These are phyloP conservation scores for Pseudomyrmex cubaensis DNA, from an alignment of 1,140 invertebrate genomes.

Conservation along the genomic window DNA sequence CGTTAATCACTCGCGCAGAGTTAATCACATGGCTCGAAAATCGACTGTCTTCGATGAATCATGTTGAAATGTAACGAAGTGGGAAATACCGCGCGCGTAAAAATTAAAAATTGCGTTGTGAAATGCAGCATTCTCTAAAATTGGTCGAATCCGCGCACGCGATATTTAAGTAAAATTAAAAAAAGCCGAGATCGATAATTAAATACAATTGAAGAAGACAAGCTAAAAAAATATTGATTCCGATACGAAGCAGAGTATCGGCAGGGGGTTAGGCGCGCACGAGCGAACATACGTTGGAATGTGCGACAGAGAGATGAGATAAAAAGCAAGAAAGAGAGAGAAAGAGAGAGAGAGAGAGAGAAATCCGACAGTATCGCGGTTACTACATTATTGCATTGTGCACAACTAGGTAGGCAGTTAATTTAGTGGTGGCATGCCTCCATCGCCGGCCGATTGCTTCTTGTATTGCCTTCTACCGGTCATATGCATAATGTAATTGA, in stretches of 20 bases:
- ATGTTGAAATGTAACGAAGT: slow-evolving; percentile 23
- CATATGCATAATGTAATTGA: slow-evolving; percentile 82
- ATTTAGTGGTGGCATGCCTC: slow-evolving; percentile 75
- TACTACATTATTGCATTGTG: slow-evolving; percentile 77
- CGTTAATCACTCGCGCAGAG: slow-evolving; percentile 28
- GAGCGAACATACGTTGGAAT: slow-evolving; percentile 30
- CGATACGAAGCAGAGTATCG: slow-evolving; percentile 13
- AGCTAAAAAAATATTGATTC: slow-evolving; percentile 9
- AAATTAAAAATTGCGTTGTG: not conserved
- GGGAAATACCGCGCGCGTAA: not conserved
- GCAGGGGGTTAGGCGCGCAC: not conserved
- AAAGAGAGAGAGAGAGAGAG: slow-evolving; percentile 7
- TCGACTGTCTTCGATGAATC: slow-evolving; percentile 32
- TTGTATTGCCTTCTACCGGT: slow-evolving; percentile 77
- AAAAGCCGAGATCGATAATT: not conserved
- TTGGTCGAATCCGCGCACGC: not conserved
- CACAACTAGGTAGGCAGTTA: slow-evolving; percentile 79
- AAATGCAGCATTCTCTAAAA: not conserved
- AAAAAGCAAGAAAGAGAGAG: slow-evolving; percentile 9
- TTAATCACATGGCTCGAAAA: slow-evolving; percentile 4
- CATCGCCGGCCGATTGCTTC: slow-evolving; percentile 75
- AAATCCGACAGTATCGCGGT: slow-evolving; percentile 42
- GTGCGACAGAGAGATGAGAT: slow-evolving; percentile 21
- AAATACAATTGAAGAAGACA: not conserved
- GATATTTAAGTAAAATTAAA: not conserved